Evolutionary conservation across 2,797 vertebrate genomes (phyloP), one percentile per base, ranked within the genome.

Genomic region (Microctenopoma lineatum): DNA sequence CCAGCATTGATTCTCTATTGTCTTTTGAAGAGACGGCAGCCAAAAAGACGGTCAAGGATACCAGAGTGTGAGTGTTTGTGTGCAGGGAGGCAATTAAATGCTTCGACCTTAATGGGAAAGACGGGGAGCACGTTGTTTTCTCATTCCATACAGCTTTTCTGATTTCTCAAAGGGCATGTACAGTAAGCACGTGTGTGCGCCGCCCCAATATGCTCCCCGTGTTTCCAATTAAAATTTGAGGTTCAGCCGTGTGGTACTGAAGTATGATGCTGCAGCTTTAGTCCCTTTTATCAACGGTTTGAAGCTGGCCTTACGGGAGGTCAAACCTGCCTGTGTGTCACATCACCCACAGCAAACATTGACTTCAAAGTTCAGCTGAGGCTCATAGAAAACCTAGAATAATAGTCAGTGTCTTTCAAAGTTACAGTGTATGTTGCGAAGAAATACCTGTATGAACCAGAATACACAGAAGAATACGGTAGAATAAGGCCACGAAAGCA

Each of bases 1-100:
- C 63, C 21, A 50, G 41, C 50, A 36, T 80, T 73, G 73, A 82
- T 84, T 55, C 15, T 41, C 60, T 64, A 39, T 74, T 73, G 70
- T 78, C 47, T 68, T 29, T 16, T 45, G 34, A 60, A 61, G 47
- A 46, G 48, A 41, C 13, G 7, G 62, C 8, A 25, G 38, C 41
- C 68, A 27, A 47, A 66, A 54, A 32, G n/a, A 66, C 10, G 53
- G 70, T 54, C 62, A 59, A 71, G 29, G 26, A 64, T 52, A 39
- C 11, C 42, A 29, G 27, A 10, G 59, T 56, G 14, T 57, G 55
- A 21, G 52, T 48, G 63, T 54, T 14, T 53, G 47, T 66, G 41
- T 53, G 44, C 52, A 61, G 54, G 18, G 41, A 61, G 27, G 51
- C n/a, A 65, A 41, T 75, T 75, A 34, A 57, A 53, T 74, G 52